Percentiles rank a stretch among this genome's conserved stretches.
phyloP scores from a whole-genome alignment of 2,113 vertebrate species.

The Baryphthengus martii region DNA sequence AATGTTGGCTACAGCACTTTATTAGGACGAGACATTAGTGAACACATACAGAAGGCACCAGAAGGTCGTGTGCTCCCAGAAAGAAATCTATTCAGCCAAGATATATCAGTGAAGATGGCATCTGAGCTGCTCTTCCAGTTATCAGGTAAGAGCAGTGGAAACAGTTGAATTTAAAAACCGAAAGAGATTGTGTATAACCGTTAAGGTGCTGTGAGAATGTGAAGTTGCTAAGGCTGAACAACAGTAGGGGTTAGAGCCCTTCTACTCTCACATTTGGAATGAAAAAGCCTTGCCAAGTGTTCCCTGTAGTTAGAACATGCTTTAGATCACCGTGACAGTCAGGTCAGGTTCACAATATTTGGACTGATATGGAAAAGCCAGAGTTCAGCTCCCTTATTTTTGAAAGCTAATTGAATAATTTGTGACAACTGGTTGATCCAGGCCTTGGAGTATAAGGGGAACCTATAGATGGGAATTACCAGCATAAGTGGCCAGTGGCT shows the following conservation, averaged over 20 bases:
- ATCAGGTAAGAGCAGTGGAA: slow-evolving; percentile 80
- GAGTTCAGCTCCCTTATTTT: slow-evolving; percentile 59
- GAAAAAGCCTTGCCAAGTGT: background rate
- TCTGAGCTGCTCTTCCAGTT: slow-evolving; percentile 97
- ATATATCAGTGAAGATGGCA: slow-evolving; percentile 99
- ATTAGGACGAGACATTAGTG: slow-evolving; percentile 84
- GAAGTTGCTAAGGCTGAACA: background rate
- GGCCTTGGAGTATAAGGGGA: background rate
- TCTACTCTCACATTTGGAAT: background rate
- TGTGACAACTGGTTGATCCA: slow-evolving; percentile 43
- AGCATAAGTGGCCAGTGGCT: background rate
- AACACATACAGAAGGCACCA: slow-evolving; percentile 83
- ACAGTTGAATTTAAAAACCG: background rate
- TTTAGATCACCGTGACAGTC: background rate
- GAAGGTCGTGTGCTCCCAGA: slow-evolving; percentile 87
- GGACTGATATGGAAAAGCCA: slow-evolving; percentile 25
- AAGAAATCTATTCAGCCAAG: slow-evolving; percentile 96
- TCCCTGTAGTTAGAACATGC: slow-evolving; percentile 8
- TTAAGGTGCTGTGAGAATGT: background rate
- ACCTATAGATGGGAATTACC: slow-evolving; percentile 42
- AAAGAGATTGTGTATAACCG: background rate
- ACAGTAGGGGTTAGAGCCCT: background rate
- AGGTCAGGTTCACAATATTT: slow-evolving; percentile 11
- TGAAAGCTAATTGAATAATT: slow-evolving; percentile 69
- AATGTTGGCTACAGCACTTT: slow-evolving; percentile 92